Evolutionary conservation across 2,797 vertebrate genomes (phyloP).

Genomic region (Tinamus major): DNA sequence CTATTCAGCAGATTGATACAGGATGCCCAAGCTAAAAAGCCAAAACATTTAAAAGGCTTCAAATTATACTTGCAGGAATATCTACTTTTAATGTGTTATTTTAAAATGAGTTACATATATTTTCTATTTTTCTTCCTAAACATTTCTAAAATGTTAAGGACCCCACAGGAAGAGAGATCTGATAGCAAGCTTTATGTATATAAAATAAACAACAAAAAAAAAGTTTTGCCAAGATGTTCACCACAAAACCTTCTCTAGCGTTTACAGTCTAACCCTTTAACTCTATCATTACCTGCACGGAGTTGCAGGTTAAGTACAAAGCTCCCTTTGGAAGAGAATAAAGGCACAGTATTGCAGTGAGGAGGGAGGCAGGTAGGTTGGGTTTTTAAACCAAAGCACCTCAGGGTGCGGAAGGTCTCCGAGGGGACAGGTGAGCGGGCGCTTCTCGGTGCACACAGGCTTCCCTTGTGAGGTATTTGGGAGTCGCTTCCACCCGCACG

Average conservation of each 20-base stretch:
- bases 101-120: not conserved
- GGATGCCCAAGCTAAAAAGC: not conserved
- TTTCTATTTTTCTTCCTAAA: not conserved
- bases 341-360: not conserved
- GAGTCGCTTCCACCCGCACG: no score
- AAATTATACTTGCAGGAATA: not conserved
- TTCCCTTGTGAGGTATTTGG: fast-evolving
- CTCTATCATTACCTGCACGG: not conserved
- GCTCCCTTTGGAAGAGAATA: not conserved
- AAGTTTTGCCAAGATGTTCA: not conserved
- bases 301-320: not conserved
- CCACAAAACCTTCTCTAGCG: not conserved
- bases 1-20: not conserved
- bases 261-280: not conserved
- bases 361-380: not conserved
- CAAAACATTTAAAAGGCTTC: not conserved
- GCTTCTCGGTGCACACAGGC: fast-evolving
- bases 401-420: no score
- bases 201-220: not conserved
- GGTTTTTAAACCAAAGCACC: not conserved
- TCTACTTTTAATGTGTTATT: not conserved
- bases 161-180: not conserved
- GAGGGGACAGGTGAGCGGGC: no score
- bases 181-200: not conserved
- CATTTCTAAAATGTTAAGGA: not conserved